Evolutionary conservation across 1,140 invertebrate genomes (phyloP).

Genomic region (Drosophila repletoides): DNA sequence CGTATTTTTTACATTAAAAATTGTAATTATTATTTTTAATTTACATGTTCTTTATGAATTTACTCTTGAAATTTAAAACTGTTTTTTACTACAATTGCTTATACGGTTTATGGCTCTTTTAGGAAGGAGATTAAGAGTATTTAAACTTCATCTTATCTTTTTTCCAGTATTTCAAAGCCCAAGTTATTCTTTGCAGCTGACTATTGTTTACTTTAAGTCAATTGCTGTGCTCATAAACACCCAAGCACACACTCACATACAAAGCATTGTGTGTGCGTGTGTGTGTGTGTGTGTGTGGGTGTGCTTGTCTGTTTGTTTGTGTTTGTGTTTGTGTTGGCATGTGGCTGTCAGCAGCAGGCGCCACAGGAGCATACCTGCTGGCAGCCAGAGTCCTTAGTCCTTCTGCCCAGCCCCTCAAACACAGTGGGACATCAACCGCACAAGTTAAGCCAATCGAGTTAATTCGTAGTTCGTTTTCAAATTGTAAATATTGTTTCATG

Average conservation of each 20-base stretch:
- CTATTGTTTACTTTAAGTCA: conserved; percentile 70
- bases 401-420: neutral
- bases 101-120: no score
- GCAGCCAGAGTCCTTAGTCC: conserved; percentile 6
- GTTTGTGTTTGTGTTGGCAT: conserved; percentile 32
- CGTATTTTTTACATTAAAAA: conserved; percentile 10
- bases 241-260: conserved; percentile 2
- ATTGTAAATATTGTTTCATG: conserved; percentile 74
- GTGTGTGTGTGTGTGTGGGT: conserved; percentile 27
- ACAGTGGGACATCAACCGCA: conserved; percentile 35
- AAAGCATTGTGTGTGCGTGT: conserved; percentile 20
- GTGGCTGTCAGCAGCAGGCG: conserved; percentile 58
- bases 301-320: no score
- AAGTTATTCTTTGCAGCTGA: conserved; percentile 31
- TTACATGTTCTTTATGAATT: no score
- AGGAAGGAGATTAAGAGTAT: conserved; percentile 13
- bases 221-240: conserved; percentile 42
- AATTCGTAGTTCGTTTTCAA: conserved; percentile 54
- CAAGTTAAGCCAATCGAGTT: conserved; percentile 43
- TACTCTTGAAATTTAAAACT: conserved; percentile 7
- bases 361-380: conserved; percentile 48
- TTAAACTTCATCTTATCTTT: conserved; percentile 1
- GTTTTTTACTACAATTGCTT: no score
- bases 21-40: no score
- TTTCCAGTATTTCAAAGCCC: conserved; percentile 1